phyloP scores from a whole-genome alignment of 2,113 vertebrate genomes.

The Mormoops blainvillei region DNA sequence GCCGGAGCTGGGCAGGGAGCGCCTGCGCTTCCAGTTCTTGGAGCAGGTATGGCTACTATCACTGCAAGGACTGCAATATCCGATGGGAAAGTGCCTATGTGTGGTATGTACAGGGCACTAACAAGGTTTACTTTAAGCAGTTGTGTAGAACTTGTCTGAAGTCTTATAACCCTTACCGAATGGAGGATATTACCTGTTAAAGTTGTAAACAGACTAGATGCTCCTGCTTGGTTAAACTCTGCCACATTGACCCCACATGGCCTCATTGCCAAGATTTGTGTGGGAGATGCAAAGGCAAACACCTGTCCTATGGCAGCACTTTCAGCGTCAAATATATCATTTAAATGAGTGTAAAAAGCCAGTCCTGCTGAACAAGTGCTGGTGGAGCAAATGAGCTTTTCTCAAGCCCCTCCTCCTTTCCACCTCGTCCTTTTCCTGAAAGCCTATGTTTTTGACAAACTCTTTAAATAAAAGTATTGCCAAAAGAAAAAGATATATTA shows the following conservation, averaged over 20 bases:
- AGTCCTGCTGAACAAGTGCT: neutral
- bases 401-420: neutral
- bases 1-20: too few species aligned
- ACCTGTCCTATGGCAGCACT: constrained; percentile 95
- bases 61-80: constrained; percentile 95
- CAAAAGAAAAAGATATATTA: too few species aligned
- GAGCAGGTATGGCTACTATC: constrained; percentile 97
- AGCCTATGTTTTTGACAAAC: constrained; percentile 59
- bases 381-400: neutral
- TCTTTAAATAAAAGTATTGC: constrained; percentile 69
- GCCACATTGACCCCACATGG: constrained; percentile 95
- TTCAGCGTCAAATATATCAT: constrained; percentile 99
- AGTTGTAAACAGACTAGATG: constrained; percentile 93
- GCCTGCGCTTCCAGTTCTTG: constrained; percentile 84
- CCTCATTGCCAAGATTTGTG: constrained; percentile 97
- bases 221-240: constrained; percentile 87
- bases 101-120: constrained; percentile 97
- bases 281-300: constrained; percentile 95
- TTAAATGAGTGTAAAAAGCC: constrained; percentile 64
- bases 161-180: constrained; percentile 94
- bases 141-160: constrained; percentile 95
- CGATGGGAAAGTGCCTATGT: constrained; percentile 98
- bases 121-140: constrained; percentile 98
- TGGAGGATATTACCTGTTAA: constrained; percentile 97
- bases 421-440: neutral